A percentile compares a stretch with the other conserved stretches of the same genome.
These are phyloP conservation scores for Macroteleia sp. DNA, from an alignment of 2,888 invertebrate species.

Conservation along the genomic window DNA sequence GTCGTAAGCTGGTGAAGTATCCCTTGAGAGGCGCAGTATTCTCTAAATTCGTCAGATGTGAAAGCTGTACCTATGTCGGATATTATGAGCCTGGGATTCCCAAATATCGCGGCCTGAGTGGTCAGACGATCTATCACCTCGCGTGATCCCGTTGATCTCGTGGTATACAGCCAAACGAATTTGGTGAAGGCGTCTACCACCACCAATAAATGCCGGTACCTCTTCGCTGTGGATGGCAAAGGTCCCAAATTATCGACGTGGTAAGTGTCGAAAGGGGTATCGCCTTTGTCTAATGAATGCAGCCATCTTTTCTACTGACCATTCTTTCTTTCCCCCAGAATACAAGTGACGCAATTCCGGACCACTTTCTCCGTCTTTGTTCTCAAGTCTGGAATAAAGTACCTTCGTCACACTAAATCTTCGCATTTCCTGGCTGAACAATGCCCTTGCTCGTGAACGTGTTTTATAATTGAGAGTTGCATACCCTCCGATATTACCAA, in stretches of 20 bases:
- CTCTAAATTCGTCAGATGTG: no score
- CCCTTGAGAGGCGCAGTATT: no score
- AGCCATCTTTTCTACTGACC: no score
- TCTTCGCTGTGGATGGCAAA: not conserved
- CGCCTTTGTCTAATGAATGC: no score
- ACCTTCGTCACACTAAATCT: not conserved
- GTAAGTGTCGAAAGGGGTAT: no score
- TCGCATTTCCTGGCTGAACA: not conserved
- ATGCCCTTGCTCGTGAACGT: slow-evolving; percentile 3
- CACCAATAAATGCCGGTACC: not conserved
- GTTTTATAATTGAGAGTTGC: not conserved
- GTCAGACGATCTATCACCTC: not conserved
- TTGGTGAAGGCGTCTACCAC: not conserved
- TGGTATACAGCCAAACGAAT: slow-evolving; percentile 1
- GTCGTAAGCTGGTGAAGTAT: no score
- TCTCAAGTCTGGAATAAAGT: not conserved
- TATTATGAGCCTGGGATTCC: not conserved
- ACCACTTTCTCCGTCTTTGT: not conserved
- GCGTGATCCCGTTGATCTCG: not conserved
- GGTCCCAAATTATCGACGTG: not conserved
- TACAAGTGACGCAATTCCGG: no score
- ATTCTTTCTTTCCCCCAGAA: no score
- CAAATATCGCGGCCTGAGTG: not conserved
- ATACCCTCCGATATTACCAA: slow-evolving; percentile 1
- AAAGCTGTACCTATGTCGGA: not conserved